Evolutionary conservation across 1,140 invertebrate species (phyloP), one percentile per base, ranked within the genome.

Genomic region (Zaprionus ornatus): DNA sequence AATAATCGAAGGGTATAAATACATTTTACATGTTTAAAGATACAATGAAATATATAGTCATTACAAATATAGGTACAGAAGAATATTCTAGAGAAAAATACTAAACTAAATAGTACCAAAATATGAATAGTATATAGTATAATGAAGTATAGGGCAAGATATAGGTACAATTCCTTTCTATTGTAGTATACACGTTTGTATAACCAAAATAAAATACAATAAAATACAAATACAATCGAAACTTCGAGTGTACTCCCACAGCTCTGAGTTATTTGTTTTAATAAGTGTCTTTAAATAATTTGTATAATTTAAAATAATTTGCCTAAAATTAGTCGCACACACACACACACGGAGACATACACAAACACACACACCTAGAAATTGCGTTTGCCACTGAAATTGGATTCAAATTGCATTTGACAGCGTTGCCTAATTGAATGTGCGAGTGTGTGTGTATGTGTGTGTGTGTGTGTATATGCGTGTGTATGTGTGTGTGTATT

Each of bases 301-400:
- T 73, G 60, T 82, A 80, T 83, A 88, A 86, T 88, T 86, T 83
- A 25, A 56, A 70, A 88, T 80, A 88, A 87, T 84, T 87, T 72
- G 15, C 52, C 23, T 62, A 48, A 69, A 87, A 83, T 86, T 80
- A 82, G 71, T 61, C 27, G 54, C 67, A 79, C 54, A 59, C 72
- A 48, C 19, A 19, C 17, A 4, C 19, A 13, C 19, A 21, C 15
- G 12, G 1, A 37, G 3, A 37, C 3, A 37, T 7, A 42, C 40
- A 42, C 40, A 40, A 10, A 15, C 13, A 15, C 19, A 50, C 19
- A 23, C 45, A 50, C 10, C 1, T 6, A 21, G 59, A 66, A 76
- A 77, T 74, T 73, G 73, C 40, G 42, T 50, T 23, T 50, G 45
- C 19, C 45, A 29, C 48, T 25, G 64, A 73, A 59, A 60, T 61